A percentile compares a stretch with the other conserved stretches of the same genome.
Evolutionary conservation across 2,113 vertebrate species (phyloP).

Genomic region (Martes martes): DNA sequence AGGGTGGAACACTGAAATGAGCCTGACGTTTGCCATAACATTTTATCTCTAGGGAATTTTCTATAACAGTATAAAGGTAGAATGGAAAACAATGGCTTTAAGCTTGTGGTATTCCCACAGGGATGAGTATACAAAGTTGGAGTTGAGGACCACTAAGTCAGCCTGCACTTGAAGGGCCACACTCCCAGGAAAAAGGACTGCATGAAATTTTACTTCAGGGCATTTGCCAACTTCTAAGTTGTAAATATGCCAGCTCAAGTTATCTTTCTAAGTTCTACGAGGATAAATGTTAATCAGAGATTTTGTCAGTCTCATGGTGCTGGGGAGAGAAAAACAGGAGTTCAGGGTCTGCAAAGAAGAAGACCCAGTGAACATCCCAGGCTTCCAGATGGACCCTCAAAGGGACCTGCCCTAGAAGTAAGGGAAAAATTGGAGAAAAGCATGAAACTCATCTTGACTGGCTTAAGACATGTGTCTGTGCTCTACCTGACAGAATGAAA

Average conservation of each 20-base stretch:
- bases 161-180: neutral
- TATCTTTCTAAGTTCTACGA: neutral
- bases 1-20: neutral
- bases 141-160: neutral
- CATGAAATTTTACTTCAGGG: neutral
- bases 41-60: neutral
- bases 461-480: neutral
- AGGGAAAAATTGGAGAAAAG: neutral
- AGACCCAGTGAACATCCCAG: neutral
- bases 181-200: neutral
- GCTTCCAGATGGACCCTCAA: neutral
- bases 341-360: neutral
- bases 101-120: neutral
- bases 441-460: no score
- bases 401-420: neutral
- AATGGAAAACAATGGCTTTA: neutral
- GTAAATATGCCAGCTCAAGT: neutral
- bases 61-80: neutral
- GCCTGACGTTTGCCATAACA: neutral
- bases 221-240: neutral
- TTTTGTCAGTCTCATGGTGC: neutral
- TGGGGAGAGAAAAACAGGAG: neutral
- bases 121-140: neutral
- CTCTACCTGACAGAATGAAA: neutral
- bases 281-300: neutral